These are phyloP conservation scores for Lepisosteus osseus DNA, from an alignment of 2,113 vertebrate genomes.

Conservation along the genomic window DNA sequence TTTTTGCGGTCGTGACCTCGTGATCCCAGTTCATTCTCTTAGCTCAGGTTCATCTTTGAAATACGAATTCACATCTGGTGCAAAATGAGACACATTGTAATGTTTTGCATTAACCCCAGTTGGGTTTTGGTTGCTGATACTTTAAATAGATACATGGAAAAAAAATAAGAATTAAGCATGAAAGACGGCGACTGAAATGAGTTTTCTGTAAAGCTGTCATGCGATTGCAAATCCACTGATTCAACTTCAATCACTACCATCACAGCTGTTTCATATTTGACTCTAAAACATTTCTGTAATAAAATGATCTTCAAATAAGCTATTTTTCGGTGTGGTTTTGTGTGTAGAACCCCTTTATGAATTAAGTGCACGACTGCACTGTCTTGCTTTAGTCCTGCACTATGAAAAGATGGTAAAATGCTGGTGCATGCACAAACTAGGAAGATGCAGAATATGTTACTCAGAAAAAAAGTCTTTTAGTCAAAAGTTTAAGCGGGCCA, in stretches of 20 bases:
- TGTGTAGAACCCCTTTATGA: not conserved
- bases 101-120: constrained; percentile 9
- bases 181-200: constrained; percentile 10
- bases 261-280: constrained; percentile 16
- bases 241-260: not conserved
- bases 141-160: constrained; percentile 13
- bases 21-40: not conserved
- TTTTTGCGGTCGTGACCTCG: not conserved
- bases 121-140: constrained; percentile 6
- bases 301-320: constrained; percentile 10
- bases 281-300: not conserved
- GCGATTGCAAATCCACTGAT: constrained; percentile 13
- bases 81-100: constrained; percentile 1
- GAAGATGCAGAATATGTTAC: not conserved
- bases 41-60: constrained; percentile 7
- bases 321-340: constrained; percentile 6
- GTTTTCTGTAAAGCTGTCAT: constrained; percentile 12
- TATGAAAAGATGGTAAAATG: not conserved
- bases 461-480: not conserved
- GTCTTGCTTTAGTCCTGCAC: not conserved
- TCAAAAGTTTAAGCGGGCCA: too few species aligned
- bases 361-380: not conserved
- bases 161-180: constrained; percentile 16
- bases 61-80: constrained; percentile 18
- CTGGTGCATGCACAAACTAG: not conserved